Percentiles rank a stretch among this genome's conserved stretches.
Conservation (phyloP, 2,888 invertebrate species). For the Pecten maximus region DNA sequence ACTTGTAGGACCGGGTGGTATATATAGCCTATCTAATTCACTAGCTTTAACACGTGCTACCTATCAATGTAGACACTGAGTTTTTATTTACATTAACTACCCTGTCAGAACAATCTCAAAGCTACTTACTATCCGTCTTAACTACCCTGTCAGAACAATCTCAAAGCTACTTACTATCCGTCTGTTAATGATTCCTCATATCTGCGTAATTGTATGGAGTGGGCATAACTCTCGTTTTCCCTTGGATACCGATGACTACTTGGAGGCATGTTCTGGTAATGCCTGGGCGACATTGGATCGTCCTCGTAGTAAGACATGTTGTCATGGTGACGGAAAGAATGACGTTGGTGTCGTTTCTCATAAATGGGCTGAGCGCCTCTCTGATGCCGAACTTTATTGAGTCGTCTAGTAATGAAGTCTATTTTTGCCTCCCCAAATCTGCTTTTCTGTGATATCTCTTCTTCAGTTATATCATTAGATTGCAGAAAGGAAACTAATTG, state of each 20-base stretch:
- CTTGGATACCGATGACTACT: neutral
- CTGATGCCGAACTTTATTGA: neutral
- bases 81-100: too few relatives aligned
- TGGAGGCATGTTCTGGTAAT: neutral
- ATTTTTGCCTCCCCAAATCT: conserved; percentile 9
- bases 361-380: neutral
- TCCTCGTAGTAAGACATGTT: neutral
- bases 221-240: conserved; percentile 1
- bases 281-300: neutral
- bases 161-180: neutral
- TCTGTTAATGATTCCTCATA: neutral
- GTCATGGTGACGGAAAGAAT: neutral
- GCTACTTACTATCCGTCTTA: conserved; percentile 6
- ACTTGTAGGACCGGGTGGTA: too few relatives aligned
- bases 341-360: neutral
- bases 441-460: neutral
- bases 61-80: too few relatives aligned
- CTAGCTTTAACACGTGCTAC: too few relatives aligned
- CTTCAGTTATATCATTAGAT: neutral
- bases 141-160: neutral
- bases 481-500: neutral
- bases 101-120: neutral
- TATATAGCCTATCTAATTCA: too few relatives aligned
- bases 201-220: neutral
- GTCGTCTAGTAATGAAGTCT: neutral